Evolutionary conservation across 2,797 vertebrate genomes (phyloP), one percentile per base, ranked within the genome.

Genomic region (Esox masquinongy): DNA sequence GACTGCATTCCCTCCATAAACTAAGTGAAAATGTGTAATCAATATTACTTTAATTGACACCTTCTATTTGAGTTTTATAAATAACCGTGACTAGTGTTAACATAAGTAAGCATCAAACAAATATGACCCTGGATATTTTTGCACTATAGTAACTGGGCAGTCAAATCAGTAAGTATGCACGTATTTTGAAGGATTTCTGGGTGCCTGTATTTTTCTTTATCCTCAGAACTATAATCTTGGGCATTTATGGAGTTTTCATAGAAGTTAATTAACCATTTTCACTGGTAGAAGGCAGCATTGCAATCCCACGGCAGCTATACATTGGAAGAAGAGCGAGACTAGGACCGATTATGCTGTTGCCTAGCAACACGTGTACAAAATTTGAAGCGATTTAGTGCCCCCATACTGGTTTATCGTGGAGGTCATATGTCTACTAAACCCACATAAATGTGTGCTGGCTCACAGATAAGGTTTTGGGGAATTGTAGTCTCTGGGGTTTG

Each of bases 281-380:
- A 91, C 80, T 85, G 84, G 90, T 90, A 89, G 88, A 88, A 82
- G 86, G 88, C 88, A 82, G 86, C 79, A 70, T 79, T 90, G 89
- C 85, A 84, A 86, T 93, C 91, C 92, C 92, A 92, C 88, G 76
- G 86, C 89, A 94, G 79, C 79, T 87, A 81, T 84, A 84, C 83
- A 72, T 81, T 47, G 83, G 77, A 85, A 88, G 80, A 87, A 79
- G 80, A 82, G 82, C 79, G 88, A 88, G 86, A 88, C 79, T 74
- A 88, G 92, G 90, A 90, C 81, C 91, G 84, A 91, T 92, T 93
- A 90, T 88, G 84, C 90, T 93, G 94, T 95, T 94, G 94, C 94
- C 90, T 94, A 94, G 94, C 93, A 95, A 95, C 94, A 85, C 90
- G 87, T 92, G 93, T 87, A 93, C 91, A 93, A 93, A 93, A 93